These are phyloP conservation scores for Rhabdomys dilectus DNA, from an alignment of 2,113 vertebrate genomes.

Conservation along the genomic window DNA sequence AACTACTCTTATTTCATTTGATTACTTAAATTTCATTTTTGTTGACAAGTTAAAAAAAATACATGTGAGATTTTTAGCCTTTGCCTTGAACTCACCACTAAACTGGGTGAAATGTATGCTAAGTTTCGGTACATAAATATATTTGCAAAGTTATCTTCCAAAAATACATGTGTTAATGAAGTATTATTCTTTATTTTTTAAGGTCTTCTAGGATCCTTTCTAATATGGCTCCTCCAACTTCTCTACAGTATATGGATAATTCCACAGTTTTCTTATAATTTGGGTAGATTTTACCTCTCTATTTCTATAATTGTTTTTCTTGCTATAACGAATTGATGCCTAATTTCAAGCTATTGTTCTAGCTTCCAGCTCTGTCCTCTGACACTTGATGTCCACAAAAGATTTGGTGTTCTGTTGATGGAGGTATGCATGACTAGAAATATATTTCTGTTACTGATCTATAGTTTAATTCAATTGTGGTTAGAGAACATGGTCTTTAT, in stretches of 20 bases:
- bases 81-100: too few relatives aligned
- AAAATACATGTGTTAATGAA: not conserved
- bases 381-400: not conserved
- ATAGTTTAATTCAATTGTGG: not conserved
- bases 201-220: not conserved
- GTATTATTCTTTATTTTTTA: not conserved
- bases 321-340: not conserved
- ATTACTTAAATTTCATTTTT: not conserved
- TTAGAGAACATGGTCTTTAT: constrained; percentile 10
- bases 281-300: not conserved
- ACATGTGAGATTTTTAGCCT: too few relatives aligned
- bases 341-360: not conserved
- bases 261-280: not conserved
- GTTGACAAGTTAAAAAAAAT: not conserved
- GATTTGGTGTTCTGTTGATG: not conserved
- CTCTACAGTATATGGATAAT: not conserved
- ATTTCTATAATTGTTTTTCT: not conserved
- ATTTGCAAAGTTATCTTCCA: too few relatives aligned
- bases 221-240: not conserved
- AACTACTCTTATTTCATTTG: not conserved
- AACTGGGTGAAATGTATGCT: too few relatives aligned
- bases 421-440: not conserved
- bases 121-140: too few relatives aligned
- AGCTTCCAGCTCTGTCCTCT: not conserved
- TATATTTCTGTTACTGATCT: constrained; percentile 16